Base-by-base conservation (phyloP, 2,113 vertebrate genomes). In the Dolichotis patagonum region DNA sequence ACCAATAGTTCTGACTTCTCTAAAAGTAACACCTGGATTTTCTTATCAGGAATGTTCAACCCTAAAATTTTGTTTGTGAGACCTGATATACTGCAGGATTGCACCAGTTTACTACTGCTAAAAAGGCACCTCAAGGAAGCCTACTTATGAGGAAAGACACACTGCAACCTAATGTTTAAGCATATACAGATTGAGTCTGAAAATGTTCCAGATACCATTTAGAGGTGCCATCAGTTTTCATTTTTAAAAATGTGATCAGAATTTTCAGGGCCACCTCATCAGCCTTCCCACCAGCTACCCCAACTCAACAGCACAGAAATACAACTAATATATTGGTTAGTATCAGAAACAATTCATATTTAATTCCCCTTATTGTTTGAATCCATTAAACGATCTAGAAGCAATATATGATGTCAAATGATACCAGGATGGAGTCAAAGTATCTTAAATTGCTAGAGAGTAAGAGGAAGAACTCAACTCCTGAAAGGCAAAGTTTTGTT, bases 361-460 rank as follows among this genome's bases (percentile, higher is more conserved):
- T 94, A 73, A 97, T 87, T 97, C 82, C 62, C 54, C 80, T 85
- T 52, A 94, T 82, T 94, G 75, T 95, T 60, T 71, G 81, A 62
- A 84, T 82, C 58, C 67, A 75, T 83, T 88, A 96, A 95, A 69
- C 85, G 85, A 96, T 88, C 84, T 0, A 96, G 24, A 86, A 97
- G 73, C 41, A 97, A 95, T 89, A 94, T 30, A 95, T 95, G 54
- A 96, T 88, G 85, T 56, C 86, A 86, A 94, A 97, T 43, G 67
- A 56, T 30, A 73, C 75, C 86, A 63, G 0, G 2, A 97, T 63
- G 46, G 30, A 91, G 71, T 78, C 52, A 77, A 77, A 89, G 67
- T 71, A 81, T 78, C 96, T 90, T 30, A 22, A 67, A 80, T 3
- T 52, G 0, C 0, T 0, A 0, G 7, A 60, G 52, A 24, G 26